Conservation (phyloP, 2,113 vertebrate species). For the Notiomystis cincta region DNA sequence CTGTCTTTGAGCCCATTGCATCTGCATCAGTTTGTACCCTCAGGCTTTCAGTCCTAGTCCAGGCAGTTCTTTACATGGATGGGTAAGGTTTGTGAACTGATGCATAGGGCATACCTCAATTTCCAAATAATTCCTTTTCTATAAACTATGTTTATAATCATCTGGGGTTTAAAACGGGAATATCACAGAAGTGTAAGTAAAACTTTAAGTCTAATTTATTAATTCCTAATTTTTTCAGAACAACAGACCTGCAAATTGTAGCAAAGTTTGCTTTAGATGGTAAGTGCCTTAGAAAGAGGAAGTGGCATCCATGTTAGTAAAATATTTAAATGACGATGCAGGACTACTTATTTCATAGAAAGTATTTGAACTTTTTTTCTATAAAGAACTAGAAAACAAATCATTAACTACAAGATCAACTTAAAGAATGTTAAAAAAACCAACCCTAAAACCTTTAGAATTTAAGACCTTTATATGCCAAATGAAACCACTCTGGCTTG, state of each 20-base stretch:
- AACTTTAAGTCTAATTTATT: background rate
- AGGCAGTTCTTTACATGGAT: background rate
- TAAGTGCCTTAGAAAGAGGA: background rate
- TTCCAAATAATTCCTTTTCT: background rate
- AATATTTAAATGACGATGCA: background rate
- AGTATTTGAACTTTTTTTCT: background rate
- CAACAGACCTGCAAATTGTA: background rate
- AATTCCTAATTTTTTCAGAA: background rate
- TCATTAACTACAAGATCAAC: background rate
- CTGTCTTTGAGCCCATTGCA: background rate
- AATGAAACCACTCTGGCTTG: background rate
- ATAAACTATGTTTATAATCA: background rate
- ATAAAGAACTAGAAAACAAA: background rate
- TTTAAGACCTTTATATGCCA: background rate
- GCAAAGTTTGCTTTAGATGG: background rate
- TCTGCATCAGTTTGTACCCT: background rate
- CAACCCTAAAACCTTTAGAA: accelerated
- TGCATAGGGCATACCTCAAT: background rate
- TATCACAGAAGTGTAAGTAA: background rate
- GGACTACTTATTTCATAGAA: background rate
- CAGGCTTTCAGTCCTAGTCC: background rate
- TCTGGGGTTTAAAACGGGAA: background rate
- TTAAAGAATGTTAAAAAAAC: background rate
- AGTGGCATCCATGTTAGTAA: background rate
- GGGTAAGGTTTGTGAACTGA: background rate